phyloP scores from a whole-genome alignment of 2,888 invertebrate species.

The Vanessa cardui region DNA sequence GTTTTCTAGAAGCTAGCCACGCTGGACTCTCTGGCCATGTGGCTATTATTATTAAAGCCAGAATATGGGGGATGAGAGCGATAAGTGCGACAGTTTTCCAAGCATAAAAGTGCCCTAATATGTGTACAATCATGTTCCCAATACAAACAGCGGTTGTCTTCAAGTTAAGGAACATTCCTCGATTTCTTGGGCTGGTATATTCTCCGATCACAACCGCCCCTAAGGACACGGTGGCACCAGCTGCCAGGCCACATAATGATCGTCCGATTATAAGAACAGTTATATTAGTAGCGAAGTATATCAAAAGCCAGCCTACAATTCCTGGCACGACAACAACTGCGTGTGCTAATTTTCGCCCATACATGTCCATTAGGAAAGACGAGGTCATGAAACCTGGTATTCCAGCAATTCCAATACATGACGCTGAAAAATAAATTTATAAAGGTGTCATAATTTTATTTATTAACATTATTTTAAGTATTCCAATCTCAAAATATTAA shows the following conservation, averaged over 20 bases:
- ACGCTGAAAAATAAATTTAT: neutral
- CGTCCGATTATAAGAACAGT: slow-evolving; percentile 53
- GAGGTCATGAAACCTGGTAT: slow-evolving; percentile 54
- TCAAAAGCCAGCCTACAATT: slow-evolving; percentile 53
- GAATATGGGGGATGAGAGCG: slow-evolving; percentile 48
- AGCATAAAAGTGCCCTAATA: slow-evolving; percentile 48
- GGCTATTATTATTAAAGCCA: slow-evolving; percentile 55
- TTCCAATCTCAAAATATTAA: too few species aligned
- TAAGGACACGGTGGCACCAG: slow-evolving; percentile 50
- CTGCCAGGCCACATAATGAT: slow-evolving; percentile 52
- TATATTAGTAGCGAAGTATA: slow-evolving; percentile 51
- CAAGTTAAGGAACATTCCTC: slow-evolving; percentile 61
- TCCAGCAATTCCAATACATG: slow-evolving; percentile 33
- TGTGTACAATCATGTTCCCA: slow-evolving; percentile 53
- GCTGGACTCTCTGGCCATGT: slow-evolving; percentile 84
- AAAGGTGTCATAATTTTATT: too few species aligned
- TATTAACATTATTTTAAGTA: too few species aligned
- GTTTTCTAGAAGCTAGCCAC: slow-evolving; percentile 81
- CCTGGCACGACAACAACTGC: slow-evolving; percentile 53
- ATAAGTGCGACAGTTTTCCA: slow-evolving; percentile 57
- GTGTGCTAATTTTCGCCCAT: slow-evolving; percentile 53
- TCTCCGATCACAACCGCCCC: slow-evolving; percentile 65
- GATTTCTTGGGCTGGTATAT: slow-evolving; percentile 57
- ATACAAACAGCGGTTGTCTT: slow-evolving; percentile 58
- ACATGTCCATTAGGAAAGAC: slow-evolving; percentile 54